These are phyloP conservation scores for Acheta domesticus DNA, from an alignment of 2,888 invertebrate species.

Conservation along the genomic window DNA sequence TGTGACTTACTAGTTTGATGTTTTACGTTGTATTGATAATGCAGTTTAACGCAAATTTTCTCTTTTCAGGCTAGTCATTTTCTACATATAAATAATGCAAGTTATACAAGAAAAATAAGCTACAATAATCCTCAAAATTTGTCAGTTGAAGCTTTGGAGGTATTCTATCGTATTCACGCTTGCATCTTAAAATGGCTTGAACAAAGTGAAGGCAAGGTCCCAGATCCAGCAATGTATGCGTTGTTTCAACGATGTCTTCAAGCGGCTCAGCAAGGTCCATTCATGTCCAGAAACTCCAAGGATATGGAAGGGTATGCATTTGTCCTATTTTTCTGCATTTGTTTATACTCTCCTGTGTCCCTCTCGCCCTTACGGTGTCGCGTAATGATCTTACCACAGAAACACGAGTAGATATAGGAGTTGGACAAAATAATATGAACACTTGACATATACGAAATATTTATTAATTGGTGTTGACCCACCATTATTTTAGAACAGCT, in stretches of 20 bases:
- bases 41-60: neutral
- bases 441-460: no score
- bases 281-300: conserved; percentile 39
- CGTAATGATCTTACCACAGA: no score
- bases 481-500: no score
- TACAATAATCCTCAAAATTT: conserved; percentile 79
- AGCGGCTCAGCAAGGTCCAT: conserved; percentile 50
- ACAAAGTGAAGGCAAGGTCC: conserved; percentile 64
- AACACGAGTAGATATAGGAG: no score
- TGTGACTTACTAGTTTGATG: no score
- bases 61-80: conserved; percentile 19
- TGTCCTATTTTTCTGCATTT: neutral
- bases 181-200: conserved; percentile 85
- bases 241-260: conserved; percentile 59
- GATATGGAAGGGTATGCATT: conserved; percentile 26
- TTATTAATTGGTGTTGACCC: no score
- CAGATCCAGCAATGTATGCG: conserved; percentile 50
- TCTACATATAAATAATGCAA: conserved; percentile 53
- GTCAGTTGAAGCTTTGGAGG: conserved; percentile 84
- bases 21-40: no score
- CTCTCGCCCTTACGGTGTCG: no score
- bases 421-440: no score
- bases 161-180: conserved; percentile 80
- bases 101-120: conserved; percentile 81
- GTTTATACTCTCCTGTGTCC: neutral